A percentile compares a stretch with the other conserved stretches of the same genome.
These are phyloP conservation scores for Pelvicachromis taeniatus DNA, from an alignment of 2,113 vertebrate species.

Conservation along the genomic window DNA sequence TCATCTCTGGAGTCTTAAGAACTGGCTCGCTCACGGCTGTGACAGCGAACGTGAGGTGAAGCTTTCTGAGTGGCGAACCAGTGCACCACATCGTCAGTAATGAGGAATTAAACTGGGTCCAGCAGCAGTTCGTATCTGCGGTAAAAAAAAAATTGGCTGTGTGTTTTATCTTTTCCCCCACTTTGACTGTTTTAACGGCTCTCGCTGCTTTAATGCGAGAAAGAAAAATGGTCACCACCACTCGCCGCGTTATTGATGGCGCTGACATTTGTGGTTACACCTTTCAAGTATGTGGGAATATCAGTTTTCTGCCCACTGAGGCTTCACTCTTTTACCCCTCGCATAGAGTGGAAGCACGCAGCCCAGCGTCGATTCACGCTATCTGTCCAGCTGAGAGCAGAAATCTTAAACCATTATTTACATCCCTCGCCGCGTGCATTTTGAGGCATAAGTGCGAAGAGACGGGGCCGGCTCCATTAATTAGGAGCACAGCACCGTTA, in stretches of 20 bases:
- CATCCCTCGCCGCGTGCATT: neutral
- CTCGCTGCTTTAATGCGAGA: neutral
- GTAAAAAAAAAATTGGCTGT: slow-evolving; percentile 14
- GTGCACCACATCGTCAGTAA: neutral
- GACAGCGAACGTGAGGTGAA: neutral
- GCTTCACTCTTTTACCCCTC: neutral
- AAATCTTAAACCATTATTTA: slow-evolving; percentile 30
- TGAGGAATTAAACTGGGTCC: slow-evolving; percentile 6
- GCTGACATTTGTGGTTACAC: slow-evolving; percentile 49
- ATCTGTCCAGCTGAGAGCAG: neutral
- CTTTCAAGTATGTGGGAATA: slow-evolving; percentile 12
- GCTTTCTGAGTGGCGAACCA: neutral
- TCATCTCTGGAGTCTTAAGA: neutral
- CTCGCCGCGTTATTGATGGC: slow-evolving; percentile 14
- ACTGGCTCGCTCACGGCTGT: neutral
- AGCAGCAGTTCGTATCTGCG: neutral
- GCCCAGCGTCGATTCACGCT: neutral
- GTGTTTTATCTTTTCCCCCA: slow-evolving; percentile 1
- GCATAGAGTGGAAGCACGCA: neutral
- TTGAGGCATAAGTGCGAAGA: slow-evolving; percentile 13
- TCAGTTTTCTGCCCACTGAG: slow-evolving; percentile 12
- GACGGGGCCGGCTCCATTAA: slow-evolving; percentile 40
- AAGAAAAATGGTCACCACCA: slow-evolving; percentile 24
- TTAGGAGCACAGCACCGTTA: slow-evolving; percentile 29
- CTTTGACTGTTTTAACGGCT: neutral